phyloP scores from a whole-genome alignment of 2,888 invertebrate species.

The Melanotus villosus region DNA sequence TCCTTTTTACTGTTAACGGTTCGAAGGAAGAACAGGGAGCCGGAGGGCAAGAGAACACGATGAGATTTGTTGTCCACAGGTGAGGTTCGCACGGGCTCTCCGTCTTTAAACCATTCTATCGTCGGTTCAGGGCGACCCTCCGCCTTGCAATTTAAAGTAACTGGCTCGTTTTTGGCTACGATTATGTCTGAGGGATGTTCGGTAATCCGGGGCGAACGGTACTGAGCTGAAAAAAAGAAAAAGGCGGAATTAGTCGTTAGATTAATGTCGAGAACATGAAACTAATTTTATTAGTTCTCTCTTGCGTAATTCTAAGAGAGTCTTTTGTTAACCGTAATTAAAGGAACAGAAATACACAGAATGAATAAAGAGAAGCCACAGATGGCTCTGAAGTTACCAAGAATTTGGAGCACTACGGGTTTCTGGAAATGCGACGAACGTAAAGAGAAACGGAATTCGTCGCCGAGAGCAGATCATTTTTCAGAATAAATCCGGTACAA shows the following conservation, averaged over 20 bases:
- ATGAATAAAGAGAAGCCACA: no score
- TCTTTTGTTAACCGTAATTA: not conserved
- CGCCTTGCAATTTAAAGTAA: constrained; percentile 97
- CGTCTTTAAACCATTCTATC: constrained; percentile 96
- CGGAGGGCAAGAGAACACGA: constrained; percentile 89
- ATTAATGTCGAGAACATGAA: not conserved
- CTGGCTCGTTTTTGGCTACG: constrained; percentile 96
- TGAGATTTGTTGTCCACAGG: constrained; percentile 87
- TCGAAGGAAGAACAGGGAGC: constrained; percentile 94
- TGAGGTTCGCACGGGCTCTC: constrained; percentile 83
- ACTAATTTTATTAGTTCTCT: not conserved
- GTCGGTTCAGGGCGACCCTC: constrained; percentile 93
- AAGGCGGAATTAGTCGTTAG: not conserved
- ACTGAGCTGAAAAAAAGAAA: constrained; percentile 80
- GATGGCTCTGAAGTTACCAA: no score
- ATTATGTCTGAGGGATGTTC: constrained; percentile 98
- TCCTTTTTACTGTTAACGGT: constrained; percentile 96
- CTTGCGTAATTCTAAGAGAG: no score
- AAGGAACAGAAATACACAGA: not conserved
- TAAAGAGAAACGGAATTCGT: not conserved
- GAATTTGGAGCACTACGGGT: not conserved
- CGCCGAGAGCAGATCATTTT: constrained; percentile 38
- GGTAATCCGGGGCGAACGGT: constrained; percentile 92
- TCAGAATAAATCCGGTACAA: constrained; percentile 51
- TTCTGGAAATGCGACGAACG: not conserved